Base-by-base conservation (phyloP, 2,113 vertebrate genomes). In the Cichladusa arquata region DNA sequence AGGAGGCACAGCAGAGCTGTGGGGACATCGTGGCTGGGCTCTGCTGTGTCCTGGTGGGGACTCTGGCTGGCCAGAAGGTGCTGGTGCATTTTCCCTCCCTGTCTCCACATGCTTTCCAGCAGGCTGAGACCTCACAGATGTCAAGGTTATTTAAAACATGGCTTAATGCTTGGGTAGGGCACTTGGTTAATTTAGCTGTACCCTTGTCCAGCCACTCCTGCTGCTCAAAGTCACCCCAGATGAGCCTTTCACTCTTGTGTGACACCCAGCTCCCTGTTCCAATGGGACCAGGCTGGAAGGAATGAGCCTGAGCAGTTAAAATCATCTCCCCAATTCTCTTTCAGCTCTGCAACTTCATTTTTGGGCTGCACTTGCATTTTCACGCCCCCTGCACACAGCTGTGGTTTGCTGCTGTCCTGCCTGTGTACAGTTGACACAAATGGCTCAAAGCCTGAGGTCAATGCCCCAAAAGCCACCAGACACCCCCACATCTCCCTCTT, bases 101-200 rank as follows among this genome's bases (percentile, higher is more conserved):
- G 5, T 88, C 64, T 62, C 65, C 64, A 9, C 25, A 19, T 31
- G 19, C 67, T 61, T 92, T 54, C 44, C 62, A 70, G 51, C 50
- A 65, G 69, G 65, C 89, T 76, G 67, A 87, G 88, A 42, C 54
- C 79, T 73, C 47, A 24, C 42, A 77, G 56, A 77, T 69, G 62
- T 86, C 86, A 66, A 64, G 56, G 77, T 94, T 94, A 89, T 82
- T 96, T 92, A 90, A 88, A 88, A 80, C 83, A 16, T 7, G 23
- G 81, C 48, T 86, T 79, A 66, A 44, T 54, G 61, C 77, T 93
- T 83, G 87, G 64, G 86, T 22, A 88, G 92, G 64, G 66, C 14
- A 11, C 81, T 82, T 38, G 81, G 64, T 74, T 93, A 50, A 73
- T 95, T 89, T 87, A 81, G 38, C 61, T 56, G 60, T 57, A 44